phyloP scores from a whole-genome alignment of 2,888 invertebrate genomes.

The Agrochola circellaris region DNA sequence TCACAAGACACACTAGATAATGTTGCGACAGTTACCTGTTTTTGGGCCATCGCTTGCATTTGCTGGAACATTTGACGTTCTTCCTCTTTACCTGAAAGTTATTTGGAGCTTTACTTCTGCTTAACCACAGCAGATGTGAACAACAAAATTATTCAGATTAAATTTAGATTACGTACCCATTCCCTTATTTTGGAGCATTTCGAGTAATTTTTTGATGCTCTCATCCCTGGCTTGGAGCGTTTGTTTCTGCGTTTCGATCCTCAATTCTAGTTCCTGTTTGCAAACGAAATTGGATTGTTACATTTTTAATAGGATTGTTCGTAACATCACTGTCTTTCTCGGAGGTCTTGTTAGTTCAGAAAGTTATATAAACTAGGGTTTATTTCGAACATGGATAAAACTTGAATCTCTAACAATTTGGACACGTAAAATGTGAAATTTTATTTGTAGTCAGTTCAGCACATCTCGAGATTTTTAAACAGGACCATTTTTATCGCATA shows the following conservation, averaged over 20 bases:
- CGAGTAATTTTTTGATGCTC: constrained; percentile 99
- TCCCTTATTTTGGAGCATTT: constrained; percentile 99
- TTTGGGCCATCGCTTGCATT: constrained; percentile 99
- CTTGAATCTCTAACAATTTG: constrained; percentile 1
- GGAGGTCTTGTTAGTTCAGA: constrained; percentile 15
- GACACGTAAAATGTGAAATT: background rate
- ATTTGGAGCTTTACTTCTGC: constrained; percentile 84
- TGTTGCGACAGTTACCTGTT: constrained; percentile 93
- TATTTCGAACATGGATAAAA: constrained; percentile 1
- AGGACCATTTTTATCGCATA: too few species aligned
- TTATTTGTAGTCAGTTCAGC: background rate
- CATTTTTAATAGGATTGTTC: constrained; percentile 44
- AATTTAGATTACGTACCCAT: constrained; percentile 93
- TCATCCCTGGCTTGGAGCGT: constrained; percentile 99
- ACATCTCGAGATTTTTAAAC: too few species aligned
- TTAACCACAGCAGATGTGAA: constrained; percentile 44
- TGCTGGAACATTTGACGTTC: constrained; percentile 99
- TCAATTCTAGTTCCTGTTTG: constrained; percentile 96
- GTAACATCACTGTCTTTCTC: constrained; percentile 34
- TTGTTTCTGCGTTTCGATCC: constrained; percentile 99
- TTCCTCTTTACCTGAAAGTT: constrained; percentile 96
- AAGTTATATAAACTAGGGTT: constrained; percentile 16
- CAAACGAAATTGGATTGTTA: constrained; percentile 61
- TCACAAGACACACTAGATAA: constrained; percentile 68
- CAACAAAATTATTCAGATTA: constrained; percentile 50